Evolutionary conservation across 2,888 invertebrate species (phyloP), one percentile per base, ranked within the genome.

Genomic region (Sclerodermus sp.): DNA sequence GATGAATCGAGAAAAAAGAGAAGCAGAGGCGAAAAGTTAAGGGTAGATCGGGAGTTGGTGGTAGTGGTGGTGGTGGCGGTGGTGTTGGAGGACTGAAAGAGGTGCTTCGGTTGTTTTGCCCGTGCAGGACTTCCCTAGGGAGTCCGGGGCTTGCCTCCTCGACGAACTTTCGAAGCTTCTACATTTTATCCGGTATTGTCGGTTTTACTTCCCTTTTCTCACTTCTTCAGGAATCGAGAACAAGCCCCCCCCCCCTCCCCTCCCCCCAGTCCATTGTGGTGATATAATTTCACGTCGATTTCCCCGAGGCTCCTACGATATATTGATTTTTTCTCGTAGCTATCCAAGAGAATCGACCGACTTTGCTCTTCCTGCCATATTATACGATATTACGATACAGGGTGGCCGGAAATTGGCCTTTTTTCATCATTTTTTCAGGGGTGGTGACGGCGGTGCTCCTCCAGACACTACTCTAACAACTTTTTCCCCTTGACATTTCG

Each of bases 111-210:
- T 62, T 57, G 54, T 62, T 61, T 56, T 50, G 49, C 52, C 13
- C 37, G 38, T 47, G 38, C 48, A 18, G 45, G 32, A 13, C 41
- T 49, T 53, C 36, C 16, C 39, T 12, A 34, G 12, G 34, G 34
- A 34, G 3, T 34, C 39, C 37, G 30, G 40, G 36, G 37, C 45
- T 50, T 54, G 49, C 51, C 51, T 48, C 23, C 52, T 46, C 60
- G 43, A 51, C 47, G 32, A 62, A 63, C 63, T 61, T 62, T 54
- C 56, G 55, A 57, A 56, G 54, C 51, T 51, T 54, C 54, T 32
- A 47, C 52, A 44, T 61, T 61, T 56, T 46, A 47, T 36, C 44
- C 40, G 45, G 37, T 45, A 47, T 17, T 43, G 53, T 30, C 37
- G 18, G 18, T 23, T 55, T 13, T 34, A 34, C 34, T 34, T 34